Base-by-base conservation (phyloP, 2,888 invertebrate species). In the Mamestra brassicae region DNA sequence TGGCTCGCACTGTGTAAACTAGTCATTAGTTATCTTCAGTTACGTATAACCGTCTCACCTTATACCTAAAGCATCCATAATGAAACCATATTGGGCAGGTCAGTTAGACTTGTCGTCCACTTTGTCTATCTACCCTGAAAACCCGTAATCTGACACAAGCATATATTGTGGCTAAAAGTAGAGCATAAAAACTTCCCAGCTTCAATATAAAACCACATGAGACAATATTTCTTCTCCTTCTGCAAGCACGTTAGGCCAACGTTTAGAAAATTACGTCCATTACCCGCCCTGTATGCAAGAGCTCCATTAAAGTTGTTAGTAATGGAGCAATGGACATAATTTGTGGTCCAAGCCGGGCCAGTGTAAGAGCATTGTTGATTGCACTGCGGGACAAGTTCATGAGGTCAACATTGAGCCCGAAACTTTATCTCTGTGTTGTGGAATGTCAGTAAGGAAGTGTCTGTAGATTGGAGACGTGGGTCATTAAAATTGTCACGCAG, bases 361-460 rank as follows among this genome's bases (percentile, higher is more conserved):
- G 58, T 17, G 71, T 69, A 64, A 61, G 69, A 84, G 60, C 84
- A 72, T 82, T 75, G 84, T 82, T 84, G 75, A 84, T 84, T 84
- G 74, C 66, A 83, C 47, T 66, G 38, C 62, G 58, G 71, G 47
- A 50, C 66, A 61, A 75, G 71, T 83, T 82, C 71, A 74, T 55
- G 80, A 52, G 81, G 80, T 80, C 74, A 71, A 55, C 61, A 58
- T 68, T 68, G 66, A 76, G 38, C 63, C 45, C 36, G 6, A 65
- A 73, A 70, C 52, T 74, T 73, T 52, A 76, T 78, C 61, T 57
- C 42, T 45, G 50, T 55, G 15, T 42, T 47, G 15, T 42, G 47
- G 78, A 62, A 78, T 78, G 42, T 52, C n/a, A 78, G 42, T 26
- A 13, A 11, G 7, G 13, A 57, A 62, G 17, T 45, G n/a, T 68